A percentile compares a stretch with the other conserved stretches of the same genome.
These are phyloP conservation scores for Himalopsyche anomala DNA, from an alignment of 2,888 invertebrate genomes.

Conservation along the genomic window DNA sequence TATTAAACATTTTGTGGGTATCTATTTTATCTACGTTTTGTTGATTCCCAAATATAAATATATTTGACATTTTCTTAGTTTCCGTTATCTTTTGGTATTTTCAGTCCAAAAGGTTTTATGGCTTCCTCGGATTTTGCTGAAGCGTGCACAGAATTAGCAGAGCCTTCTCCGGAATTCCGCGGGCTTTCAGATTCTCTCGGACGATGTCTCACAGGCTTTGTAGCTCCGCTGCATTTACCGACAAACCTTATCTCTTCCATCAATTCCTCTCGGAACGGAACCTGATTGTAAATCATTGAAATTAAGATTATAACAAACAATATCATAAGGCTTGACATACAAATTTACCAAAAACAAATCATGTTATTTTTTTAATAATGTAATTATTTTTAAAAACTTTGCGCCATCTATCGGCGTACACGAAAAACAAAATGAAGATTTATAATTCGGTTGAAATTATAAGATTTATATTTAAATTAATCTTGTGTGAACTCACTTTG, in stretches of 20 bases:
- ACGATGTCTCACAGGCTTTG: conserved; percentile 80
- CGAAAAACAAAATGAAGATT: background rate
- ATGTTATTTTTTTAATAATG: no score
- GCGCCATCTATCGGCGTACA: background rate
- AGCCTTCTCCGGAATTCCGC: background rate
- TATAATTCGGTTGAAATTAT: no score
- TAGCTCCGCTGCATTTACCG: conserved; percentile 82
- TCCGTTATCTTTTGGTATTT: background rate
- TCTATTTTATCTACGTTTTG: no score
- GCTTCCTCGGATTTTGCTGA: conserved; percentile 55
- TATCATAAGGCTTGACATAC: no score
- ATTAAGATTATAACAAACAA: background rate
- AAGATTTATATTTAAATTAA: no score
- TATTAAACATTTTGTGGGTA: no score
- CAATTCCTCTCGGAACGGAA: conserved; percentile 81
- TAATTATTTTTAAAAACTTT: no score
- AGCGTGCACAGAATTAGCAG: conserved; percentile 27
- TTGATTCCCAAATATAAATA: no score
- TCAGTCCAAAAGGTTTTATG: conserved; percentile 16
- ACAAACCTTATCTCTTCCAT: conserved; percentile 85
- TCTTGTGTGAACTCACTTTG: no score
- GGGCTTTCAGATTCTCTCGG: conserved; percentile 66
- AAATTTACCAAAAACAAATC: no score
- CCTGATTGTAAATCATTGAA: conserved; percentile 69
- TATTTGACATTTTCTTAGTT: background rate